Evolutionary conservation across 2,797 vertebrate genomes (phyloP).

Genomic region (Sardinella longiceps): DNA sequence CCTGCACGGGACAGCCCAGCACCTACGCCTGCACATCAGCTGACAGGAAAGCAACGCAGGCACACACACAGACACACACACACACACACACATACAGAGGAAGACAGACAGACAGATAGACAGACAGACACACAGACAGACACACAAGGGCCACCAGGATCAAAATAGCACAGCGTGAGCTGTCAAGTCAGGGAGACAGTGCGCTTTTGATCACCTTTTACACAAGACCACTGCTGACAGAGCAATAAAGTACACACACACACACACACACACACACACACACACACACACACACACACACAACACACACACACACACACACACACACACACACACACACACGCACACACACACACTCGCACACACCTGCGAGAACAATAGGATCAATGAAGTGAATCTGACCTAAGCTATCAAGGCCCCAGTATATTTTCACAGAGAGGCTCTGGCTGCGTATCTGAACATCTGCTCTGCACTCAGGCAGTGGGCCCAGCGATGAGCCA

Average conservation of each 20-base stretch:
- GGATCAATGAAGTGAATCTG: neutral
- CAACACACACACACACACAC: neutral
- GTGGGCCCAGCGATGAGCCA: neutral
- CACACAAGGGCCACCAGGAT: neutral
- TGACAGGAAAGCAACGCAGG: neutral
- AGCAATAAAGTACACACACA: neutral
- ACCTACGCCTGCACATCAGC: neutral
- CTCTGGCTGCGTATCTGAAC: neutral
- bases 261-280: neutral
- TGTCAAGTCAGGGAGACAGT: neutral
- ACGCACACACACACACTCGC: neutral
- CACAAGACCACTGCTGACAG: neutral
- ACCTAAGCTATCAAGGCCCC: neutral
- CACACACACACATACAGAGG: neutral
- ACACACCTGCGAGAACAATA: neutral
- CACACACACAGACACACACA: neutral
- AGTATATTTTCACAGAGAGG: neutral
- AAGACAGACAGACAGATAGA: neutral
- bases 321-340: conserved; percentile 9
- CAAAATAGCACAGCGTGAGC: neutral
- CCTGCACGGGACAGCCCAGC: neutral
- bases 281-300: conserved; percentile 9
- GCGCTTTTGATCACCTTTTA: neutral
- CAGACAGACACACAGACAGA: neutral
- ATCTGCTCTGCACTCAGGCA: neutral